Evolutionary conservation across 2,888 invertebrate species (phyloP), one percentile per base, ranked within the genome.

Genomic region (Aleiodes testaceus): DNA sequence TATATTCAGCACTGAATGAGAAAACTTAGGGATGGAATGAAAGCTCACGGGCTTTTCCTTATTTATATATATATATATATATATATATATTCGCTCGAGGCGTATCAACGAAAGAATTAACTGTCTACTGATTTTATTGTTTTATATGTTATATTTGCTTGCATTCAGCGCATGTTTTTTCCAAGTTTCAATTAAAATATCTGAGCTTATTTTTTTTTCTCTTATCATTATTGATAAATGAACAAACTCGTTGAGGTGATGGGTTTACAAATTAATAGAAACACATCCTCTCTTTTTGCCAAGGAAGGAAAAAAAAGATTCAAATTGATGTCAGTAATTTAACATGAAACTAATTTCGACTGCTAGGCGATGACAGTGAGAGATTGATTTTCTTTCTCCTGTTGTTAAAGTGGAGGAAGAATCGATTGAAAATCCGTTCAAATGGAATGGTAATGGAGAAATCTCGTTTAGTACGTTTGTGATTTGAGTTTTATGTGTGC

Each of bases 401-500:
- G 7, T 30, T 66, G 12, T 7, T 7, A 22, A 66, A 50, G 2
- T 11, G 1, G 12, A 42, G 52, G 12, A 66, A 45, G 52, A 42
- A 30, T 42, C 26, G 36, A 66, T 52, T 14, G 14, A 16, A 53
- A 16, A 20, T 6, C 26, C 2, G 16, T 16, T 52, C 36, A 47
- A 30, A 68, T 53, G 16, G 42, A 67, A n/a, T n/a, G 18, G 14
- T 20, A 26, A 68, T 12, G 45, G 42, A 26, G 18, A 20, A 14
- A 49, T 55, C 47, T 18, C 44, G 44, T 16, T 26, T 50, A 47
- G 14, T n/a, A 76, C 47, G 59, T 69, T 36, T 82, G 80, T 85
- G 83, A 85, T 79, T 73, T 78, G 77, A 82, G 81, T 87, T 87
- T 87, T 83, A 81, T 87, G 78, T 87, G 87, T 87, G 84, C 87